phyloP scores from a whole-genome alignment of 92 coral and sea anemone genomes.

The Phenganax subtilis region DNA sequence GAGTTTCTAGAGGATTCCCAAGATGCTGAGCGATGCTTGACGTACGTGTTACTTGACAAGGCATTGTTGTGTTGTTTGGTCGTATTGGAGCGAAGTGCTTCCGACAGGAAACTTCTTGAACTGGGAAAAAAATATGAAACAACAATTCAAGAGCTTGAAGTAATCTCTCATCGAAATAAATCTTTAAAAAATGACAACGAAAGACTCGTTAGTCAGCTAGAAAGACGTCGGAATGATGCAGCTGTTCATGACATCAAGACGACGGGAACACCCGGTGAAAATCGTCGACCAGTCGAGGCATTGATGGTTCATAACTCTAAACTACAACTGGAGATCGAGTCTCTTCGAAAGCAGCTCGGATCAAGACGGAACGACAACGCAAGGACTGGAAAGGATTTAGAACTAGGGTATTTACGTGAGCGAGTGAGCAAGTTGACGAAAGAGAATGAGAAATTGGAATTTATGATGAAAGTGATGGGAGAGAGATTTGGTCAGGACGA shows the following conservation, averaged over 20 bases:
- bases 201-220: conserved; percentile 12
- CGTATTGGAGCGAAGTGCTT: conserved; percentile 54
- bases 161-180: conserved; percentile 46
- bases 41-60: conserved; percentile 85
- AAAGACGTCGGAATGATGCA: conserved; percentile 28
- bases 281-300: conserved; percentile 25
- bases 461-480: conserved; percentile 38
- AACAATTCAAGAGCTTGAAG: conserved; percentile 56
- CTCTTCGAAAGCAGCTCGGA: neutral
- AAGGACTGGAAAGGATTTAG: conserved; percentile 16
- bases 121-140: conserved; percentile 51
- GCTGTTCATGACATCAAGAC: neutral
- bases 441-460: conserved; percentile 33
- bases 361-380: neutral
- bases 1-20: conserved; percentile 18
- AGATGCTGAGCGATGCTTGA: conserved; percentile 64
- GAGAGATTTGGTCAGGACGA: conserved; percentile 30
- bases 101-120: conserved; percentile 32
- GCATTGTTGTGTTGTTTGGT: conserved; percentile 75
- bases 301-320: conserved; percentile 22
- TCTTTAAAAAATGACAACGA: conserved; percentile 41
- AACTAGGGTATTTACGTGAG: conserved; percentile 28
- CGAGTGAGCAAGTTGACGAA: conserved; percentile 29
- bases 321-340: conserved; percentile 24
- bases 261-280: neutral